Percentiles rank a stretch among this genome's conserved stretches.
Evolutionary conservation across 2,797 vertebrate genomes (phyloP).

Genomic region (Knipowitschia caucasica): DNA sequence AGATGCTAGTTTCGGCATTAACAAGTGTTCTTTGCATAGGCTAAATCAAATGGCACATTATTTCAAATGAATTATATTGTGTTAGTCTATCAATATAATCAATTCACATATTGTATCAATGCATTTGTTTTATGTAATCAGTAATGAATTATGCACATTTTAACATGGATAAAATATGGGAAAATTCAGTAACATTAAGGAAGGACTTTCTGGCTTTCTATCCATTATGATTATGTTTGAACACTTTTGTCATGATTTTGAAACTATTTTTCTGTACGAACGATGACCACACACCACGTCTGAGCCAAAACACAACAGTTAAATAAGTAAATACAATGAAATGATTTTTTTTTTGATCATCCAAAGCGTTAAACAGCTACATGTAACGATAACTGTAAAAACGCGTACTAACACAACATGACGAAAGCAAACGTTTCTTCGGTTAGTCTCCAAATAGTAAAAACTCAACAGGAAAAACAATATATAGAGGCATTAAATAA

Average conservation of each 20-base stretch:
- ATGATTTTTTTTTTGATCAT: conserved; percentile 47
- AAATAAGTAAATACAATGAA: conserved; percentile 61
- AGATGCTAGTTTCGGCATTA: not conserved
- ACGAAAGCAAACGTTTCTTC: conserved; percentile 42
- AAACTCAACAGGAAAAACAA: conserved; percentile 64
- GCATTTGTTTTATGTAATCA: not conserved
- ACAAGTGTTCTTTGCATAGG: conserved; percentile 1
- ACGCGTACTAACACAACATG: conserved; percentile 36
- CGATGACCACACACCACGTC: conserved; percentile 62
- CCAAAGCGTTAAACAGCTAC: conserved; percentile 52
- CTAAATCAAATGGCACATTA: not conserved
- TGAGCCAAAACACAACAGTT: conserved; percentile 54
- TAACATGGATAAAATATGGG: not conserved
- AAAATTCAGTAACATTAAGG: not conserved
- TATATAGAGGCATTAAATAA: conserved; percentile 79
- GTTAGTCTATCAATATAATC: not conserved
- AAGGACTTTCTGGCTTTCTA: conserved; percentile 8
- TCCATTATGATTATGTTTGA: conserved; percentile 16
- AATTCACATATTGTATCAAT: not conserved
- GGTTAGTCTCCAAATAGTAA: conserved; percentile 67
- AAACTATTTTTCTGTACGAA: conserved; percentile 60
- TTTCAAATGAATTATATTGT: not conserved
- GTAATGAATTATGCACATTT: not conserved
- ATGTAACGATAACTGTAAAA: conserved; percentile 48
- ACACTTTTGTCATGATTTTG: conserved; percentile 69